These are phyloP conservation scores for Ceratothoa steindachneri DNA, from an alignment of 2,888 invertebrate genomes.

Conservation along the genomic window DNA sequence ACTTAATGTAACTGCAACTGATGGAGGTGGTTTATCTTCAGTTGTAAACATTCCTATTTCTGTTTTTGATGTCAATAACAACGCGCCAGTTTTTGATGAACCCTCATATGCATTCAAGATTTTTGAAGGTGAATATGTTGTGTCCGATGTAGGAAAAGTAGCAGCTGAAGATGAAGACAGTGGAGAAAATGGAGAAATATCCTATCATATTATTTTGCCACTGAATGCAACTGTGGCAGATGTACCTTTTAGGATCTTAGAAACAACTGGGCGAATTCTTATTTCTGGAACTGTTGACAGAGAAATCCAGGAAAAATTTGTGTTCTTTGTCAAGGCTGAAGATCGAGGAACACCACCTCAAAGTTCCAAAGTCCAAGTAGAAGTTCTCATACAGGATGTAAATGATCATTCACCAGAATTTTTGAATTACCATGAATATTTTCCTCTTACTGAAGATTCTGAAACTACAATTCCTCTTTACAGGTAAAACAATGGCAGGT, in stretches of 20 bases:
- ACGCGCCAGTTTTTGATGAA: slow-evolving; percentile 75
- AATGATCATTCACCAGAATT: slow-evolving; percentile 80
- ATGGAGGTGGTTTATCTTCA: slow-evolving; percentile 70
- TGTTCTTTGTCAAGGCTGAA: slow-evolving; percentile 67
- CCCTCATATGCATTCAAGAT: slow-evolving; percentile 78
- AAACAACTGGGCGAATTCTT: slow-evolving; percentile 64
- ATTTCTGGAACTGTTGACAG: slow-evolving; percentile 73
- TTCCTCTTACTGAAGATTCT: slow-evolving; percentile 27
- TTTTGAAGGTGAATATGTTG: slow-evolving; percentile 70
- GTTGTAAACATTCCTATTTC: slow-evolving; percentile 66
- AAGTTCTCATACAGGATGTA: slow-evolving; percentile 73
- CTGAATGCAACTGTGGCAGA: neutral
- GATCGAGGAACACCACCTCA: slow-evolving; percentile 70
- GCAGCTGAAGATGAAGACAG: slow-evolving; percentile 75
- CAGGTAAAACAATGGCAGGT: neutral
- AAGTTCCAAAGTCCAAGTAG: slow-evolving; percentile 61
- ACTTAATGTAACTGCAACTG: slow-evolving; percentile 70
- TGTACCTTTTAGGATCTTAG: slow-evolving; percentile 68
- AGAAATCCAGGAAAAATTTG: slow-evolving; percentile 65
- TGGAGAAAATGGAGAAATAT: slow-evolving; percentile 72
- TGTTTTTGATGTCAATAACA: slow-evolving; percentile 68
- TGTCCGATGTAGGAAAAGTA: slow-evolving; percentile 68
- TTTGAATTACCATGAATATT: slow-evolving; percentile 63
- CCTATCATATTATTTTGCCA: slow-evolving; percentile 58
- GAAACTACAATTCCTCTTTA: neutral